Evolutionary conservation across 2,113 vertebrate species (phyloP), one percentile per base, ranked within the genome.

Genomic region (Albula glossodonta): DNA sequence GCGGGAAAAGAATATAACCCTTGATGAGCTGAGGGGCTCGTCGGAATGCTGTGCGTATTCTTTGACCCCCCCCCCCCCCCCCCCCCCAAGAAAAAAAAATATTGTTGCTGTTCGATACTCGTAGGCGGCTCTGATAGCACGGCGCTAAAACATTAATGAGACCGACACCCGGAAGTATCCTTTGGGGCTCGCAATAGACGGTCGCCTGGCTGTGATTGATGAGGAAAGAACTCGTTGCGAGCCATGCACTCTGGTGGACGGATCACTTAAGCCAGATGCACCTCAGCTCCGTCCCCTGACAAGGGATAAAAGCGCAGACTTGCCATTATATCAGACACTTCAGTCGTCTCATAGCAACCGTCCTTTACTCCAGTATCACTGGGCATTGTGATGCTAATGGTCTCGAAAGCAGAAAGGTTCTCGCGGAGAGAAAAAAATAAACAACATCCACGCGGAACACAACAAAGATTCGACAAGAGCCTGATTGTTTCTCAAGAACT

Each of bases 281-380:
- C 83, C 22, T 2, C 51, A n/a, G 49, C 78, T 66, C 48, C 48
- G 13, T 63, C 25, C 22, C 3, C 51, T 49, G 56, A 85, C 52
- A 66, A 57, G 77, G n/a, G 77, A 80, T 85, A 53, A 49, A 88
- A 84, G 86, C 53, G 80, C 56, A 50, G 63, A 17, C 51, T 49
- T 41, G 49, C 66, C 51, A n/a, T 63, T 87, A 81, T 51, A 52
- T 80, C 74, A 41, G 25, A 13, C 70, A n/a, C 66, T 6, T 80
- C 53, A 83, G 53, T 31, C 0, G 88, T 91, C 86, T 89, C 90
- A 85, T 91, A 90, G 88, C 89, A 92, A 90, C 85, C 70, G 77
- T 15, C 80, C 74, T 79, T 8, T 86, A 83, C 49, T 57, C 84
- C 57, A 51, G 56, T 79, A 41, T 12, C 79, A 87, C 51, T 74